A percentile compares a stretch with the other conserved stretches of the same genome.
These are phyloP conservation scores for Remorina albescens DNA, from an alignment of 2,797 vertebrate species.

Conservation along the genomic window DNA sequence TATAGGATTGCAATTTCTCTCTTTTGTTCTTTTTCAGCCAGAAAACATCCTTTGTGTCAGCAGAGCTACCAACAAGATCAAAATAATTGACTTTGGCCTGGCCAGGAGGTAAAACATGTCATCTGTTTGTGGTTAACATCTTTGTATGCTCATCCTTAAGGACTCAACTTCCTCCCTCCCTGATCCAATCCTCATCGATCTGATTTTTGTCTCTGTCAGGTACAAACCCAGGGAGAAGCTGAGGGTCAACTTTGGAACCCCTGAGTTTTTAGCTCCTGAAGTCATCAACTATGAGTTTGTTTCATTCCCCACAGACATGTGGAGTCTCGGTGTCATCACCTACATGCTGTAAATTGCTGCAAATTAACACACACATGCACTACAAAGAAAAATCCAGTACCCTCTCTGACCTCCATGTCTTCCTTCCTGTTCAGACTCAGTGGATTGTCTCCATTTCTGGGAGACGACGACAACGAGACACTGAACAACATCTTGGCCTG, in stretches of 20 bases:
- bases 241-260: slow-evolving; percentile 96
- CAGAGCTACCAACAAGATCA: slow-evolving; percentile 94
- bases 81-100: slow-evolving; percentile 98
- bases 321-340: slow-evolving; percentile 96
- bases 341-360: slow-evolving; percentile 94
- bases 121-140: neutral
- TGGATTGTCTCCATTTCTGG: slow-evolving; percentile 95
- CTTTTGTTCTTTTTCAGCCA: slow-evolving; percentile 85
- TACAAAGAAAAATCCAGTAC: neutral
- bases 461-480: slow-evolving; percentile 95
- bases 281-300: slow-evolving; percentile 99
- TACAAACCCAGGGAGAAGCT: slow-evolving; percentile 98
- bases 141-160: neutral
- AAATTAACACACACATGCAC: neutral
- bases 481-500: slow-evolving; percentile 96
- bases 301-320: slow-evolving; percentile 98
- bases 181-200: neutral
- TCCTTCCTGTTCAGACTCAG: slow-evolving; percentile 86
- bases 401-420: neutral
- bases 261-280: slow-evolving; percentile 98
- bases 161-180: neutral
- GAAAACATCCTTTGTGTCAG: slow-evolving; percentile 98
- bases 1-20: slow-evolving; percentile 11
- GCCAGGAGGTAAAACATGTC: slow-evolving; percentile 90
- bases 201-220: slow-evolving; percentile 77